Conservation (phyloP, 2,113 vertebrate species). For the Peucedramus taeniatus region DNA sequence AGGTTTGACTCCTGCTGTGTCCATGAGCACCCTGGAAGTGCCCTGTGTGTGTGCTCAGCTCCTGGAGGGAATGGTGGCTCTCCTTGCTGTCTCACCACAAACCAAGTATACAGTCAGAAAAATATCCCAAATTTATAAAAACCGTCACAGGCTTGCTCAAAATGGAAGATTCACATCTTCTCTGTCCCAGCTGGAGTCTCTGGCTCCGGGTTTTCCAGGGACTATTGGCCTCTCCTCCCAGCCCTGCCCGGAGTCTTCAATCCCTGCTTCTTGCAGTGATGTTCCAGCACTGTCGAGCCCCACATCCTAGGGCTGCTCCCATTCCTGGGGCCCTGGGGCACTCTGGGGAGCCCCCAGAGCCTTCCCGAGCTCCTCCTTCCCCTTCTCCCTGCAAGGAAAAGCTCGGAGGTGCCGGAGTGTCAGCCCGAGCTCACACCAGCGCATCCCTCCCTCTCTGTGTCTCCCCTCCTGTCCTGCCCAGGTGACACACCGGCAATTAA, state of each 20-base stretch:
- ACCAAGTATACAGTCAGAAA: background rate
- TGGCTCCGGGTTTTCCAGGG: background rate
- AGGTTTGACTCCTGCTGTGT: background rate
- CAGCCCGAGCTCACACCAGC: background rate
- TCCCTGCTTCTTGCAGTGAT: background rate
- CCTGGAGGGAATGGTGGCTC: background rate
- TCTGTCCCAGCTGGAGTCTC: too few relatives aligned
- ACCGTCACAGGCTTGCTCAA: background rate
- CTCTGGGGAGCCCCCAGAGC: background rate
- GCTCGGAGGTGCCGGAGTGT: background rate
- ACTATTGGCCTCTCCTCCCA: background rate
- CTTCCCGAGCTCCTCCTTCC: background rate
- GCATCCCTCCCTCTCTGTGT: background rate
- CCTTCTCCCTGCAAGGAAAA: background rate
- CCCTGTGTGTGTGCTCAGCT: background rate
- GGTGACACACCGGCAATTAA: background rate
- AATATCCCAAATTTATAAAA: background rate
- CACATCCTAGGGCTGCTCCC: fast-evolving
- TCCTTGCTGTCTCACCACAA: background rate
- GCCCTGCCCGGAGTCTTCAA: fast-evolving
- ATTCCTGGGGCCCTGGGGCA: background rate
- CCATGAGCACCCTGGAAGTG: background rate
- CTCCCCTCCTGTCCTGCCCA: background rate
- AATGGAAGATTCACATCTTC: background rate
- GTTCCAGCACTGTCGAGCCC: background rate